Conservation (phyloP, 2,888 invertebrate genomes). For the Drosophila mimica region DNA sequence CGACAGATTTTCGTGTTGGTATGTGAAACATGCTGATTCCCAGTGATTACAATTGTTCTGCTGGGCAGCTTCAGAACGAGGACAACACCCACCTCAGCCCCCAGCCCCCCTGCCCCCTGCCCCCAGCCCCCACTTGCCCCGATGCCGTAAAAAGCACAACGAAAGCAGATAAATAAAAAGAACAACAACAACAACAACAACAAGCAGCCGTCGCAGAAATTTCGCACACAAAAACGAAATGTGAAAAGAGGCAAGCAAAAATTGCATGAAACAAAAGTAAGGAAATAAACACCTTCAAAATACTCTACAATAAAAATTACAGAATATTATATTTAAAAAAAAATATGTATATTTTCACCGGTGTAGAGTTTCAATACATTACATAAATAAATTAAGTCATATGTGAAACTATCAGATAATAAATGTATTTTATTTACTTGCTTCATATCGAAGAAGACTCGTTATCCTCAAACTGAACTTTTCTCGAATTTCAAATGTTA, state of each 20-base stretch:
- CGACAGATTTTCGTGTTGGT: conserved; percentile 81
- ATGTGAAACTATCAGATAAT: background rate
- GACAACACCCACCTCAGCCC: conserved; percentile 8
- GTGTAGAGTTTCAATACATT: background rate
- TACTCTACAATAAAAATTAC: conserved; percentile 16
- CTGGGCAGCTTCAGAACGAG: conserved; percentile 21
- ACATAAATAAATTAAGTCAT: background rate
- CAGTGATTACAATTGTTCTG: conserved; percentile 79
- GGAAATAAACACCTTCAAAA: background rate
- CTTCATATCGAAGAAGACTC: background rate
- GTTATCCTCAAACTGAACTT: background rate
- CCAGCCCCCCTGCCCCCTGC: conserved; percentile 2
- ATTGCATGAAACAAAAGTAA: background rate
- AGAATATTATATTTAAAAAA: background rate
- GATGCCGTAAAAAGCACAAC: conserved; percentile 69
- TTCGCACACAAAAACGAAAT: conserved; percentile 52
- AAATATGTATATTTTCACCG: background rate
- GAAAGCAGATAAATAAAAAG: conserved; percentile 39
- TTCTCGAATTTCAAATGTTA: background rate
- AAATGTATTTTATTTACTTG: background rate
- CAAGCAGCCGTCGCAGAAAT: conserved; percentile 42
- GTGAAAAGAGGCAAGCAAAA: conserved; percentile 27
- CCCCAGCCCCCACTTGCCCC: conserved; percentile 33
- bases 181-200: conserved; percentile 29
- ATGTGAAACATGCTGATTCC: conserved; percentile 80